Base-by-base conservation (phyloP, 2,888 invertebrate genomes). In the Periphyllus acericola region DNA sequence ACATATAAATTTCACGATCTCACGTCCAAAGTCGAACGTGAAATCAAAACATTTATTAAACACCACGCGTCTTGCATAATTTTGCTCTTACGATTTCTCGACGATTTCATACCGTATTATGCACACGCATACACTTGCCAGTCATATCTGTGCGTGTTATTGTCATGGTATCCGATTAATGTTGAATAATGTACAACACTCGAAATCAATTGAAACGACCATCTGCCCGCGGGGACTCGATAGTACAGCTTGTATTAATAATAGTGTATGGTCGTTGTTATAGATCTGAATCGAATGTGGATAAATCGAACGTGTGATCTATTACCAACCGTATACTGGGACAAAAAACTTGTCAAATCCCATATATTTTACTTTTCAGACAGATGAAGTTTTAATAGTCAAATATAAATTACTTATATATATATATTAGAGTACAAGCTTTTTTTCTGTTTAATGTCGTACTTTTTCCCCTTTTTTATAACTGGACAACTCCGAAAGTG, bases 401-500 rank as follows among this genome's bases (percentile, higher is more conserved):
- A 14, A 6, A 60, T 46, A n/a, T 68, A 32, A 32, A 71, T 32
- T 60, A 29, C 32, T 32, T 68, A 55, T 52, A 71, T 72, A 72
- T n/a, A 83, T 9, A 46, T 74, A 83, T 29, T 29, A 84, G 25
- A 9, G 29, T 72, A 83, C 34, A 52, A 66, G 46, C 11, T 46
- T 46, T 32, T 72, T 82, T 82, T 72, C 29, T 25, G 75, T 60
- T 66, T 83, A 75, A 83, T 75, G 21, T 55, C 72, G 52, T 84
- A 66, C 6, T 46, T 68, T 52, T 85, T 25, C 11, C 46, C 9
- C 25, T 78, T 68, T 78, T n/a, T 78, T 78, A 85, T 68, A 82
- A 85, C 46, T 14, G 52, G 78, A 78, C 75, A 25, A 84, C 60
- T 84, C 17, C 21, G 32, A 75, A 83, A 66, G 66, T 66, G 32